Evolutionary conservation across 2,888 invertebrate species (phyloP).

Genomic region (Mimas tiliae): DNA sequence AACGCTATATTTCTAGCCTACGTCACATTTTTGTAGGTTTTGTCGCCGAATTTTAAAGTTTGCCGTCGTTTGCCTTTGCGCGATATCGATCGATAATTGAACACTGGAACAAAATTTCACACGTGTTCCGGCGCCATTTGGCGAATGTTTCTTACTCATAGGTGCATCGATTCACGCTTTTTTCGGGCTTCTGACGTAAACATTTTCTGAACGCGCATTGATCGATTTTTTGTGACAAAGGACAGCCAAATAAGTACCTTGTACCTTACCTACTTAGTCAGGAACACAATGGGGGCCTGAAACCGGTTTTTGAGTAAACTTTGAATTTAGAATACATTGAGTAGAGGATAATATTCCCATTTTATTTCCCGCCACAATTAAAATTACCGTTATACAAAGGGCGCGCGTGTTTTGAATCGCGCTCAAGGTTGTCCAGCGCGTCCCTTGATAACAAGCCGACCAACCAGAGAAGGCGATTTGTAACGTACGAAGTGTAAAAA

Average conservation of each 20-base stretch:
- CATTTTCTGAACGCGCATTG: not conserved
- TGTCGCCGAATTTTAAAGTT: not conserved
- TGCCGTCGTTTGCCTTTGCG: not conserved
- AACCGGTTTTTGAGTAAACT: not conserved
- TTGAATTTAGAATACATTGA: not conserved
- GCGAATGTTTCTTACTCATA: conserved; percentile 31
- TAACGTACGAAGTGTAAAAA: conserved; percentile 64
- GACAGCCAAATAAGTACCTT: too few species aligned
- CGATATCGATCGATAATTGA: conserved; percentile 12
- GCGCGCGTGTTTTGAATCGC: conserved; percentile 58
- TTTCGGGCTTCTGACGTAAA: not conserved
- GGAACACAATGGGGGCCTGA: not conserved
- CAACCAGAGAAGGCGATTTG: conserved; percentile 60
- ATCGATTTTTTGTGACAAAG: not conserved
- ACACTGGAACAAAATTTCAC: conserved; percentile 36
- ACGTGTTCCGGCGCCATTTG: conserved; percentile 56
- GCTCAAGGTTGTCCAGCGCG: conserved; percentile 64
- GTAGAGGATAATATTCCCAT: not conserved
- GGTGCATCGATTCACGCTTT: not conserved
- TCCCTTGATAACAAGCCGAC: conserved; percentile 73
- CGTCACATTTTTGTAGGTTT: conserved; percentile 9
- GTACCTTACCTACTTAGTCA: not conserved
- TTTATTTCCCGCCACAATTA: conserved; percentile 40
- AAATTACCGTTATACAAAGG: conserved; percentile 61
- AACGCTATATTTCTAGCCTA: not conserved